These are phyloP conservation scores for Xenotilapia longispinis DNA, from an alignment of 2,113 vertebrate species.

Conservation along the genomic window DNA sequence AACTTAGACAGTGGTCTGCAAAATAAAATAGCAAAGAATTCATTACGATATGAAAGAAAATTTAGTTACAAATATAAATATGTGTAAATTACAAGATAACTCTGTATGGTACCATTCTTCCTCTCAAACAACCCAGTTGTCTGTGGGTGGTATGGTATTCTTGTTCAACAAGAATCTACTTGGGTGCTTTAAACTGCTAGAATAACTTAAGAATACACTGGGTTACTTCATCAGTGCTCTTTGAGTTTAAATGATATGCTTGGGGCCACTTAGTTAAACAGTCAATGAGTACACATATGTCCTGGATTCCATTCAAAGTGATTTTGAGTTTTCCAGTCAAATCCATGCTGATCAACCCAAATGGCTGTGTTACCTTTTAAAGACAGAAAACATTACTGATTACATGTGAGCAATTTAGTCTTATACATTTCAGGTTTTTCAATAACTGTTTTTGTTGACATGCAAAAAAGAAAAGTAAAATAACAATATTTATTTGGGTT, in stretches of 20 bases:
- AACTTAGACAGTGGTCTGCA: no score
- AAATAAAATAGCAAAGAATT: no score
- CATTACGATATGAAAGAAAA: neutral
- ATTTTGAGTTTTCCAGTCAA: neutral
- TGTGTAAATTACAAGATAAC: neutral
- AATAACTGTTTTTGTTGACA: neutral
- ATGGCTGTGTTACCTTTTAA: neutral
- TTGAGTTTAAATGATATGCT: neutral
- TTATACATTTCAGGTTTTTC: neutral
- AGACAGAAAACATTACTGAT: neutral
- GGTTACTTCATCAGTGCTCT: neutral
- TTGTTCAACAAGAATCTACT: neutral
- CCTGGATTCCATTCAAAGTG: neutral
- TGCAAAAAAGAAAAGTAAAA: neutral
- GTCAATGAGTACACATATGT: neutral
- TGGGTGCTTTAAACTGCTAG: neutral
- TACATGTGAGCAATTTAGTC: neutral
- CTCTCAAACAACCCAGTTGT: neutral
- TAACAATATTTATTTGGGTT: neutral
- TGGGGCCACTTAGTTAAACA: neutral
- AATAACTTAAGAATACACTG: neutral
- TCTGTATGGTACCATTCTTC: neutral
- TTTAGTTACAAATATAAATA: neutral
- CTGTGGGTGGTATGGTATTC: neutral
- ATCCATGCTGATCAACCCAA: neutral